These are phyloP conservation scores for Rhinella marina DNA, from an alignment of 2,797 vertebrate species.

Conservation along the genomic window DNA sequence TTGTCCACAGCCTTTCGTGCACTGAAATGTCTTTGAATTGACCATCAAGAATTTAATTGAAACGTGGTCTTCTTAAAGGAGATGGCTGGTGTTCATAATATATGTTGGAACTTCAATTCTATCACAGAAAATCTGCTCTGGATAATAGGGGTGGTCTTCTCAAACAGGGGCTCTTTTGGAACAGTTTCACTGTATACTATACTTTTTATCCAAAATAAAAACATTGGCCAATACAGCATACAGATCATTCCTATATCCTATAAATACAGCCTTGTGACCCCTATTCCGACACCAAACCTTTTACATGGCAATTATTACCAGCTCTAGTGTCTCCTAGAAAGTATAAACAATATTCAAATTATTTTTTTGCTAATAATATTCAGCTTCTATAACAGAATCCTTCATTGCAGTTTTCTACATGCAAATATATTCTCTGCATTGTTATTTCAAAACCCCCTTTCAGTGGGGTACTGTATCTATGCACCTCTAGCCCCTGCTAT, in stretches of 20 bases:
- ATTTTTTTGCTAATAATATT: neutral
- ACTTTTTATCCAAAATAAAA: neutral
- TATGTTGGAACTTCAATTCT: neutral
- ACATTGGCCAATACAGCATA: neutral
- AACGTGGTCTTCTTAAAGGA: too few species aligned
- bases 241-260: neutral
- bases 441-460: neutral
- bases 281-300: neutral
- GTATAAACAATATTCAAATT: neutral
- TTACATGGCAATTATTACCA: neutral
- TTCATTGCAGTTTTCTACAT: neutral
- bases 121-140: too few species aligned
- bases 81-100: too few species aligned
- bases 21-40: too few species aligned
- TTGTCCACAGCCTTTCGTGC: too few species aligned
- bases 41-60: too few species aligned
- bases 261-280: neutral
- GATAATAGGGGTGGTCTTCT: too few species aligned
- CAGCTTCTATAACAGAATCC: neutral
- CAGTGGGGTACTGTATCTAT: slow-evolving; percentile 14
- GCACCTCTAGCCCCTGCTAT: neutral
- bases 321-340: neutral
- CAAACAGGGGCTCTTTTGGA: too few species aligned
- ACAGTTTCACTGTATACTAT: neutral
- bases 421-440: neutral